Evolutionary conservation across 2,797 vertebrate genomes (phyloP).

Genomic region (Sandelia bainsii): DNA sequence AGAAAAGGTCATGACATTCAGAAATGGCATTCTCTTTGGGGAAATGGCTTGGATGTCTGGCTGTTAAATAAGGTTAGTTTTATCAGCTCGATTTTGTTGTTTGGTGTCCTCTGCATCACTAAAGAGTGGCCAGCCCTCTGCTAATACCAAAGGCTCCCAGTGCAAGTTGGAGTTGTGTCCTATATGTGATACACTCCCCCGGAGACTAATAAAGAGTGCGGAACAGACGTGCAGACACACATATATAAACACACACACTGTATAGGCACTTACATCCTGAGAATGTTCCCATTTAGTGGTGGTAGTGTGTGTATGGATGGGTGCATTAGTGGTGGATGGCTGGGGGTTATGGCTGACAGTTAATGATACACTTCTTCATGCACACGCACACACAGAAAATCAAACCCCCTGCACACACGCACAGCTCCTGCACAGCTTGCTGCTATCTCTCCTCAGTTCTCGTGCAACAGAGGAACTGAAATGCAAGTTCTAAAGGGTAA

Average conservation of each 20-base stretch:
- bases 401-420: slow-evolving; percentile 31
- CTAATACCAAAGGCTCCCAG: slow-evolving; percentile 44
- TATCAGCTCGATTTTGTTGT: slow-evolving; percentile 68
- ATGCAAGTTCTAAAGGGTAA: slow-evolving; percentile 63
- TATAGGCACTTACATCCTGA: slow-evolving; percentile 26
- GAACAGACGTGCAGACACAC: slow-evolving; percentile 16
- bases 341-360: slow-evolving; percentile 49
- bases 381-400: slow-evolving; percentile 14
- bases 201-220: slow-evolving; percentile 41
- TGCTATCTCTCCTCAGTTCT: slow-evolving; percentile 44
- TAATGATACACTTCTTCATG: slow-evolving; percentile 53
- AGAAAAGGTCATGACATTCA: slow-evolving; percentile 85
- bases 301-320: slow-evolving; percentile 12
- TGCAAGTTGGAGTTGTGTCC: slow-evolving; percentile 34
- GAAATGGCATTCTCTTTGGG: slow-evolving; percentile 82
- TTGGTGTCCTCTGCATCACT: slow-evolving; percentile 43
- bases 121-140: slow-evolving; percentile 27
- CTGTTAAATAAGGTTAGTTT: slow-evolving; percentile 77
- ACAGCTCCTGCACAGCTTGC: slow-evolving; percentile 41
- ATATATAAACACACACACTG: slow-evolving; percentile 15
- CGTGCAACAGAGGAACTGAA: slow-evolving; percentile 62
- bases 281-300: slow-evolving; percentile 12
- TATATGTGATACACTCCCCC: slow-evolving; percentile 26
- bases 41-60: slow-evolving; percentile 69
- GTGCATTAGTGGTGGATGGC: slow-evolving; percentile 48